phyloP scores from a whole-genome alignment of 1,140 invertebrate genomes.

The Leptopilina boulardi region DNA sequence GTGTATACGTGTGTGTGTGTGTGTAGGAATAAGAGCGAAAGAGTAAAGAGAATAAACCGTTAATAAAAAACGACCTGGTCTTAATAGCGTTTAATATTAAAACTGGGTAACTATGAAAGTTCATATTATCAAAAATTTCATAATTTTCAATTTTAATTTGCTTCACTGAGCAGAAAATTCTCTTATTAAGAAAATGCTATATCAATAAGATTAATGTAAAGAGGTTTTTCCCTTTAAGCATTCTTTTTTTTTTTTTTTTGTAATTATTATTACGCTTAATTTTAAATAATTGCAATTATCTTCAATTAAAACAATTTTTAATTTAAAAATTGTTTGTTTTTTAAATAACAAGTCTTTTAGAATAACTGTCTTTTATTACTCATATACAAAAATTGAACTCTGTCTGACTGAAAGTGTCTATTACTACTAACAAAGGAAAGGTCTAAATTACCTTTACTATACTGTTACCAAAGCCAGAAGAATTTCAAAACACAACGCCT shows the following conservation, averaged over 20 bases:
- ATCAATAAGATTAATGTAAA: not conserved
- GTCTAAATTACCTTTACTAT: no score
- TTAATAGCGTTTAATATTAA: constrained; percentile 17
- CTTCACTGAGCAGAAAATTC: constrained; percentile 5
- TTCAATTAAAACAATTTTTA: no score
- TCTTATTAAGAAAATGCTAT: not conserved
- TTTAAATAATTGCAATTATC: not conserved
- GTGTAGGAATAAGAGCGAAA: constrained; percentile 4
- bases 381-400: no score
- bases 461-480: no score
- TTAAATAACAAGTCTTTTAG: no score
- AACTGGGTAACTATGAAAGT: not conserved
- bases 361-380: no score
- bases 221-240: not conserved
- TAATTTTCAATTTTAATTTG: constrained; percentile 20
- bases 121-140: not conserved
- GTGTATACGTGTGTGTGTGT: not conserved
- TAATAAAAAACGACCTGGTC: constrained; percentile 14
- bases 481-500: no score
- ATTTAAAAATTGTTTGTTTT: no score
- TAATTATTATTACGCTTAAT: not conserved
- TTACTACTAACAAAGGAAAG: no score
- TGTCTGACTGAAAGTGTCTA: no score
- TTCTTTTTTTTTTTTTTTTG: not conserved
- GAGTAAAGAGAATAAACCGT: constrained; percentile 1